Conservation (phyloP, 2,113 vertebrate genomes). For the Bubo scandiacus region DNA sequence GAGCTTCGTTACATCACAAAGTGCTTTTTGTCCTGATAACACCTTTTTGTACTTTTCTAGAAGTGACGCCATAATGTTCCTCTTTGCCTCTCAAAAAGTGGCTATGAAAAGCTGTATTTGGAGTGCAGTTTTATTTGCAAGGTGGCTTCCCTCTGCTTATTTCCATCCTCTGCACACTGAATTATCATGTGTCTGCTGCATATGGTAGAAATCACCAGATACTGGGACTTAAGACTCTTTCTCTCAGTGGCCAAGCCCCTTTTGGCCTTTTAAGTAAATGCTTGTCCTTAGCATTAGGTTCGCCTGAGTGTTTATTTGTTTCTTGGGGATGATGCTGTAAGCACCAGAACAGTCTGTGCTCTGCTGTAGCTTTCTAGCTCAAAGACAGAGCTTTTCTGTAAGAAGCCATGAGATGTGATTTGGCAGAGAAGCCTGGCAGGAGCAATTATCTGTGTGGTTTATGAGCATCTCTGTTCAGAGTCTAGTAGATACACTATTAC, state of each 20-base stretch:
- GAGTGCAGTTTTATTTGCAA: fast-evolving
- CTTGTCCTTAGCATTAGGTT: not conserved
- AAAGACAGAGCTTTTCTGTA: not conserved
- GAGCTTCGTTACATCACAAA: not conserved
- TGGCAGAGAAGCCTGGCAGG: conserved; percentile 19
- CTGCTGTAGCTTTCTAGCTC: not conserved
- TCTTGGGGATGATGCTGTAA: not conserved
- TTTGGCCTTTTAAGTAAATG: not conserved
- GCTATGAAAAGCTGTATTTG: not conserved
- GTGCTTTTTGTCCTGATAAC: not conserved
- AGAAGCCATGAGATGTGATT: not conserved
- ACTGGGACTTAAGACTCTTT: fast-evolving
- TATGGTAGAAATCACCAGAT: not conserved
- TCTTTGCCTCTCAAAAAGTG: conserved; percentile 4
- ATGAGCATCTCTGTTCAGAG: not conserved
- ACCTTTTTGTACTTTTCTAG: not conserved
- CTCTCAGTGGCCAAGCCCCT: not conserved
- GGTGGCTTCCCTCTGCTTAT: not conserved
- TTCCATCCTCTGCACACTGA: not conserved
- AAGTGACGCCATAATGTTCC: not conserved
- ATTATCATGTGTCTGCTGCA: not conserved
- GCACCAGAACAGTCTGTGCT: not conserved
- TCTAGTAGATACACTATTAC: not conserved
- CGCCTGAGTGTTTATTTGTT: not conserved
- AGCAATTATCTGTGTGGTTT: conserved; percentile 13